Conservation (phyloP, 2,113 vertebrate genomes). For the Danionella cerebrum region DNA sequence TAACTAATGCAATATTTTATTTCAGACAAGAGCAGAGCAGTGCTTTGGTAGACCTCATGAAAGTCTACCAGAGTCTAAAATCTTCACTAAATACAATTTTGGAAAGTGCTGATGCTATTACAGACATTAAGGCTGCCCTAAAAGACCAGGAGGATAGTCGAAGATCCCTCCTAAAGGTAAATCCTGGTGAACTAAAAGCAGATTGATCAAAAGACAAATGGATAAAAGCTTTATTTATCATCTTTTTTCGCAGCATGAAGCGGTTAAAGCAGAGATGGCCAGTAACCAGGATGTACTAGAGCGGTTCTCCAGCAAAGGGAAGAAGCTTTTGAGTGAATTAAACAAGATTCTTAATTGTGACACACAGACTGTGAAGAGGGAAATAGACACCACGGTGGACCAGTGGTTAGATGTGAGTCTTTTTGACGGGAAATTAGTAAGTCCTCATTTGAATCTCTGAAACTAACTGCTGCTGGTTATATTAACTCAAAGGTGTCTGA, state of each 20-base stretch:
- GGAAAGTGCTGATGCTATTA: conserved; percentile 70
- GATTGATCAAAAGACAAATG: not conserved
- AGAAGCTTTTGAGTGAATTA: conserved; percentile 77
- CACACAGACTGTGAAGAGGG: conserved; percentile 64
- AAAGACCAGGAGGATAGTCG: conserved; percentile 83
- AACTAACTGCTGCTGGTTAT: not conserved
- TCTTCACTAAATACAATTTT: conserved; percentile 66
- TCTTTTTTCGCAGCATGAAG: conserved; percentile 71
- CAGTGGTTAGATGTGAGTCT: conserved; percentile 92
- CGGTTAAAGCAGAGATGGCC: conserved; percentile 73
- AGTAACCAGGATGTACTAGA: conserved; percentile 79
- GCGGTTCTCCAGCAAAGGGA: conserved; percentile 80
- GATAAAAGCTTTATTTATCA: not conserved
- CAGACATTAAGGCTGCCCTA: conserved; percentile 65
- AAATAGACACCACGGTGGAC: conserved; percentile 80
- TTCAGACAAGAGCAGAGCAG: conserved; percentile 83
- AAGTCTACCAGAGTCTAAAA: conserved; percentile 80
- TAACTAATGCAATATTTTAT: not conserved
- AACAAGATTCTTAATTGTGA: conserved; percentile 80
- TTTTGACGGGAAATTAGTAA: not conserved
- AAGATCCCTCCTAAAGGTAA: conserved; percentile 78
- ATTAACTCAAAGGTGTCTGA: conserved; percentile 72
- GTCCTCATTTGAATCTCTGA: not conserved
- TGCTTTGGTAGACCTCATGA: conserved; percentile 76
- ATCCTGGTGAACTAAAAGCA: not conserved